Percentiles rank a stretch among this genome's conserved stretches.
Conservation (phyloP, 2,113 vertebrate genomes). For the Oceanodroma tethys region DNA sequence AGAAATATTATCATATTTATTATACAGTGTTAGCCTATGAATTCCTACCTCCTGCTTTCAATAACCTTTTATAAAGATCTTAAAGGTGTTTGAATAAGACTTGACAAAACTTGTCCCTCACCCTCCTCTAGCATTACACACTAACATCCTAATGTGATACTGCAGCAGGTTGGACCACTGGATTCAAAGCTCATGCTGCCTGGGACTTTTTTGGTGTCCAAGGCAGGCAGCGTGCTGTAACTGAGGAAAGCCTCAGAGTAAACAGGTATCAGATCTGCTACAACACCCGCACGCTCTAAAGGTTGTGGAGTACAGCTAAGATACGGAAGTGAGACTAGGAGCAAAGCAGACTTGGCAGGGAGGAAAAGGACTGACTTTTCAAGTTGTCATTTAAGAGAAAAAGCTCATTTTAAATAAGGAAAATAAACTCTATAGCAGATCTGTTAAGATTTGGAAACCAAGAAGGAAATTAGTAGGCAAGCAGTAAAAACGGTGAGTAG, state of each 20-base stretch:
- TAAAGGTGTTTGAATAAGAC: background rate
- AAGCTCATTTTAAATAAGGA: background rate
- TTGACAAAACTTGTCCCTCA: background rate
- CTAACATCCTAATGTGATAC: fast-evolving
- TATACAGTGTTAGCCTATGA: background rate
- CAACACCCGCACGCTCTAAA: no score
- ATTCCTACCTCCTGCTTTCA: background rate
- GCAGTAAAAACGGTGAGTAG: background rate
- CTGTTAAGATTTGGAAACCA: background rate
- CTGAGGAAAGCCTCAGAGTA: background rate
- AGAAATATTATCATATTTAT: background rate
- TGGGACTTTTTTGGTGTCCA: background rate
- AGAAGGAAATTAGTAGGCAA: background rate
- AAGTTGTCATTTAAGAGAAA: background rate
- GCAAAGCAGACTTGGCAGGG: background rate
- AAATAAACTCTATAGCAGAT: background rate
- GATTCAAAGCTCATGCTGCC: background rate
- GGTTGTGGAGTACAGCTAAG: background rate
- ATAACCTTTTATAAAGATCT: background rate
- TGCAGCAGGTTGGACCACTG: background rate
- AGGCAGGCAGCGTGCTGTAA: background rate
- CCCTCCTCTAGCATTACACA: background rate
- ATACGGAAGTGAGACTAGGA: background rate
- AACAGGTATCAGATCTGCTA: background rate
- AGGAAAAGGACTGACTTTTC: background rate